A percentile compares a stretch with the other conserved stretches of the same genome.
Evolutionary conservation across 2,113 vertebrate genomes (phyloP).

Genomic region (Alligator sinensis): DNA sequence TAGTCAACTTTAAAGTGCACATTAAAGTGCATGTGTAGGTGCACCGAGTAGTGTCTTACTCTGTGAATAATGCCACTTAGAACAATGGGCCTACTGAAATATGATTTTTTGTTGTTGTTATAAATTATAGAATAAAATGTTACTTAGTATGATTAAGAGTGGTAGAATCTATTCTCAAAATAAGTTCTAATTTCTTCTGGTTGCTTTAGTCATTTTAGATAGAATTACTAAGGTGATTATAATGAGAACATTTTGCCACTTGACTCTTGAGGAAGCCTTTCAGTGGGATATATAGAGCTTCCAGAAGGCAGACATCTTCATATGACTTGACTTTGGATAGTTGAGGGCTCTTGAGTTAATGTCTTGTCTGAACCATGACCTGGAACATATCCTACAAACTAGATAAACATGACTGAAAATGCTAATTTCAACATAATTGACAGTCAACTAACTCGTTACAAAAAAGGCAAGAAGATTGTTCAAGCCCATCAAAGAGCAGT

Average conservation of each 20-base stretch:
- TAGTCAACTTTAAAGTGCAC: too few species aligned
- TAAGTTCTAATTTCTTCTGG: background rate
- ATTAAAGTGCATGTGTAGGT: too few species aligned
- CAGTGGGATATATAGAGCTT: too few species aligned
- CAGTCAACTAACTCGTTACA: too few species aligned
- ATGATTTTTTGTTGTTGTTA: background rate
- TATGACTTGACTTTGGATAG: background rate
- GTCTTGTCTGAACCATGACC: background rate
- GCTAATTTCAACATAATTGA: too few species aligned
- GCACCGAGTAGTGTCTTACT: background rate
- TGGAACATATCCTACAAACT: background rate
- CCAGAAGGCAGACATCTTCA: fast-evolving
- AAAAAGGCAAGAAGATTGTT: too few species aligned
- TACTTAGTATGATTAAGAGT: background rate
- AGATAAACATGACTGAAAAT: too few species aligned
- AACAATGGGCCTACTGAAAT: background rate
- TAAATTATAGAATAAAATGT: background rate
- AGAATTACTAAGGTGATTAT: too few species aligned
- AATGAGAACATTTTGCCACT: too few species aligned
- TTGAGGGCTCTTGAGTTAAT: background rate
- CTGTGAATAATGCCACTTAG: background rate
- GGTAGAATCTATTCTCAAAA: background rate
- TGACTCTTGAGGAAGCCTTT: background rate
- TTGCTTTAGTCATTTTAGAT: background rate
- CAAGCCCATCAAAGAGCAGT: too few species aligned